phyloP scores from a whole-genome alignment of 1,140 invertebrate genomes.

The Eriocheir sinensis region DNA sequence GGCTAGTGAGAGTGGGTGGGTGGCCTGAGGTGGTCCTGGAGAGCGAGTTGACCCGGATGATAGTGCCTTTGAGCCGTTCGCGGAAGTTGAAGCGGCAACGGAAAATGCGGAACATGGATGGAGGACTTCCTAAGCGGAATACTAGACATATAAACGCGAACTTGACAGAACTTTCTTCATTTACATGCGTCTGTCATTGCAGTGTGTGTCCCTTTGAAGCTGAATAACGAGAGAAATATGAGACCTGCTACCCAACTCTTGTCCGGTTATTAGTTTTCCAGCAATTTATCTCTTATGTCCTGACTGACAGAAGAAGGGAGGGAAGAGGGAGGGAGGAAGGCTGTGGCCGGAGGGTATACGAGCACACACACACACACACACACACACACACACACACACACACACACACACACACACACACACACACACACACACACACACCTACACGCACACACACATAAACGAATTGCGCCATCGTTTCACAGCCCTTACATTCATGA shows the following conservation, averaged over 20 bases:
- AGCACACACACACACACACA: no score
- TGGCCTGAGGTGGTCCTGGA: no score
- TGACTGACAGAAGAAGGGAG: background rate
- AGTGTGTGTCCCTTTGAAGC: background rate
- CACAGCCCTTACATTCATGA: background rate
- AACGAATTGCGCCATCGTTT: background rate
- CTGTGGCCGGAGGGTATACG: no score
- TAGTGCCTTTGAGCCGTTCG: background rate
- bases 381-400: no score
- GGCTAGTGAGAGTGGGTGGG: no score
- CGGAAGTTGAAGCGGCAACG: background rate
- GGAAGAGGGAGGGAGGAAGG: background rate
- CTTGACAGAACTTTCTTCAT: background rate
- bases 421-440: no score
- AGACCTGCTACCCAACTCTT: background rate
- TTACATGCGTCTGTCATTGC: background rate
- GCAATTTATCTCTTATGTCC: background rate
- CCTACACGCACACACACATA: no score
- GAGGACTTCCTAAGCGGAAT: background rate
- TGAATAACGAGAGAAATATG: conserved; percentile 5
- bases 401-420: no score
- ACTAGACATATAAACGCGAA: background rate
- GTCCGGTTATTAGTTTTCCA: background rate
- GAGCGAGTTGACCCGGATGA: background rate
- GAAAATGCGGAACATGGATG: background rate